phyloP scores from a whole-genome alignment of 1,140 invertebrate genomes.

The Hycleus phaleratus region DNA sequence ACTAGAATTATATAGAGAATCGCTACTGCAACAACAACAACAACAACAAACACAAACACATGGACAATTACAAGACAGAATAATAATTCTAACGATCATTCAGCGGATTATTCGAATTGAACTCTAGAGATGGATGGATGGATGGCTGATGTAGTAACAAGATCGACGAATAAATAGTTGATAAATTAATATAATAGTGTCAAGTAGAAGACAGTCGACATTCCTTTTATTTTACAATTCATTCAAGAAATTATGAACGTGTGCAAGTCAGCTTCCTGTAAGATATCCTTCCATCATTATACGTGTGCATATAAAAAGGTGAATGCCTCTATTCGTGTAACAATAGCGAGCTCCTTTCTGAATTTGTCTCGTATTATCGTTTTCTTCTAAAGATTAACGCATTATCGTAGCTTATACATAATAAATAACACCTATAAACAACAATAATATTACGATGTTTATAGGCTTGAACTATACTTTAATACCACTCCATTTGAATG shows the following conservation, averaged over 20 bases:
- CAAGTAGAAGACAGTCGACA: no score
- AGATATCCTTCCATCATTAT: not conserved
- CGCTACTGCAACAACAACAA: constrained; percentile 12
- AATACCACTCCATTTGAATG: no score
- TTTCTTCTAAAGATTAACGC: no score
- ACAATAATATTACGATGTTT: no score
- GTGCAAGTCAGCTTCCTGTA: constrained; percentile 11
- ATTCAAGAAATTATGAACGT: constrained; percentile 2
- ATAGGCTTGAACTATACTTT: no score
- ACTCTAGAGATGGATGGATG: not conserved
- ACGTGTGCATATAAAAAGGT: constrained; percentile 6
- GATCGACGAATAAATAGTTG: not conserved
- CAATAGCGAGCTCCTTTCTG: no score
- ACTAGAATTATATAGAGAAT: constrained; percentile 23
- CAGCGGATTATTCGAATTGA: constrained; percentile 5
- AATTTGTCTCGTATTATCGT: no score
- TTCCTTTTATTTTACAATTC: constrained; percentile 1
- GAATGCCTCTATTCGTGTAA: constrained; percentile 6
- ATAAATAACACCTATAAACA: no score
- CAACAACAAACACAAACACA: constrained; percentile 7
- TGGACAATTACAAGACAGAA: constrained; percentile 16
- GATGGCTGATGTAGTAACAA: not conserved
- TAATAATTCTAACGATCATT: not conserved
- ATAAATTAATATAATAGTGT: no score
- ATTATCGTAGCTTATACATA: no score